Conservation (phyloP, 2,888 invertebrate species). For the Calephelis perditalis region DNA sequence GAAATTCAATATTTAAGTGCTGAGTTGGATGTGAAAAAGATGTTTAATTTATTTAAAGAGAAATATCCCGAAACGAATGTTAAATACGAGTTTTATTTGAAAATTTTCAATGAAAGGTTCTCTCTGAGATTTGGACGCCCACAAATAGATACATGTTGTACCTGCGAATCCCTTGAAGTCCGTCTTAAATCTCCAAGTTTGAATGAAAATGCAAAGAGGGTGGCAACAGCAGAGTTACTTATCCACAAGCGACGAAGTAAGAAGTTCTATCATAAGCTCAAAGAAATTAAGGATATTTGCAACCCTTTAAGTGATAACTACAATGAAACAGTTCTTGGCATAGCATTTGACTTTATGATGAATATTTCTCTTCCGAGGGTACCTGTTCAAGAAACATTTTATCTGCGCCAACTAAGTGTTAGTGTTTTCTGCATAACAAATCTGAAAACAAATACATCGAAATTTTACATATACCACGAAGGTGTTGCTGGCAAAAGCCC, state of each 20-base stretch:
- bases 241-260: constrained; percentile 7
- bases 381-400: not conserved
- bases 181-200: not conserved
- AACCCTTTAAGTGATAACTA: not conserved
- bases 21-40: constrained; percentile 6
- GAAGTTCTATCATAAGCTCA: constrained; percentile 22
- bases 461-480: constrained; percentile 12
- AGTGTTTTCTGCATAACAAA: not conserved
- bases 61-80: not conserved
- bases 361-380: not conserved
- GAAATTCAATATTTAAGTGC: not conserved
- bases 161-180: constrained; percentile 20
- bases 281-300: not conserved
- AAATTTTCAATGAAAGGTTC: constrained; percentile 22
- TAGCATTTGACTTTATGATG: not conserved
- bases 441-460: not conserved
- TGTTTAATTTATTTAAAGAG: too few species aligned
- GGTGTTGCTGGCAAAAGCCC: not conserved
- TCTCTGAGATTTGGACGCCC: constrained; percentile 13
- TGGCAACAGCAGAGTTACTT: too few species aligned
- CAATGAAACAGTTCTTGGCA: constrained; percentile 2
- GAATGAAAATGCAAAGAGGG: too few species aligned
- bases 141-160: constrained; percentile 22
- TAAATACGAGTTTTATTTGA: constrained; percentile 16
- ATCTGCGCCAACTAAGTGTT: not conserved